Evolutionary conservation across 2,888 invertebrate genomes (phyloP).

Genomic region (Schizaphis graminum): DNA sequence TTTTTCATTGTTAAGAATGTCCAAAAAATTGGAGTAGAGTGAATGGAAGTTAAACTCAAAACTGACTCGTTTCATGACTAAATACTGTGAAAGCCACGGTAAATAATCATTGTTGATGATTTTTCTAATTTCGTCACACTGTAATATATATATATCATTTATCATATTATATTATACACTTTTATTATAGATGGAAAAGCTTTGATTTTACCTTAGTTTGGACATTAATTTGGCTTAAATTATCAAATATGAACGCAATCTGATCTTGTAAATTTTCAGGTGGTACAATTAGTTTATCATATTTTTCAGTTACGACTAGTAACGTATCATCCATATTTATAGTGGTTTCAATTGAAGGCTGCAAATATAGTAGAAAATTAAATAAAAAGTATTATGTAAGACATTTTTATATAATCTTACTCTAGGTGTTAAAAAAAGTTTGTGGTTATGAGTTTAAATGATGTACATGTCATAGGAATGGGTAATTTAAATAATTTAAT

Average conservation of each 20-base stretch:
- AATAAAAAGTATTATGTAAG: background rate
- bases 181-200: background rate
- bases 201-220: conserved; percentile 78
- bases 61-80: conserved; percentile 98
- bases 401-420: background rate
- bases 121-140: conserved; percentile 93
- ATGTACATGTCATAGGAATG: background rate
- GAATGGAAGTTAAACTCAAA: conserved; percentile 98
- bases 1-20: conserved; percentile 87
- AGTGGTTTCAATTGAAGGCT: conserved; percentile 95
- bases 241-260: conserved; percentile 99
- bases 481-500: too few relatives aligned
- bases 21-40: conserved; percentile 95
- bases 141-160: conserved; percentile 64
- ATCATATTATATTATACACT: background rate
- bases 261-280: conserved; percentile 96
- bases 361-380: conserved; percentile 67
- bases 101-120: conserved; percentile 92
- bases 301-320: conserved; percentile 91
- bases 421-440: background rate
- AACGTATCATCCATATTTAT: conserved; percentile 98
- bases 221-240: conserved; percentile 94
- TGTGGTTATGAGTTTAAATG: background rate
- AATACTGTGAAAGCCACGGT: conserved; percentile 96
- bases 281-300: conserved; percentile 90